Conservation (phyloP, 2,888 invertebrate genomes). For the Caradrina kadenii region DNA sequence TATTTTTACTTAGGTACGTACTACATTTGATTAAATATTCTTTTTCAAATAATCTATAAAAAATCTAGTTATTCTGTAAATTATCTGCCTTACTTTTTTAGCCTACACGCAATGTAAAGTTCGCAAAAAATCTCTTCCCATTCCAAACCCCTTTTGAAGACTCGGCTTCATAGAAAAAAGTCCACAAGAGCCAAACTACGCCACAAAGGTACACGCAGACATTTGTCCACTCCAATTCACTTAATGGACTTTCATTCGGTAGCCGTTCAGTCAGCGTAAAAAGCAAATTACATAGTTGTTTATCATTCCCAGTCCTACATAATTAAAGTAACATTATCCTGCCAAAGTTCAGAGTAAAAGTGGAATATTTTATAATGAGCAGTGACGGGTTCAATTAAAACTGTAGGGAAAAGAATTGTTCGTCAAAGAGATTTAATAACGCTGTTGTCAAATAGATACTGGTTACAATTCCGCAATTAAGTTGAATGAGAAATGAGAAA, state of each 20-base stretch:
- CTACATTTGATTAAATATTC: too few species aligned
- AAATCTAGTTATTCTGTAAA: neutral
- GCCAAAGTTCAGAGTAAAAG: conserved; percentile 45
- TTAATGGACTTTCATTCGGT: conserved; percentile 63
- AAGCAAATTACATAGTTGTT: conserved; percentile 69
- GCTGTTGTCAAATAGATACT: conserved; percentile 54
- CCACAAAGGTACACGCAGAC: conserved; percentile 52
- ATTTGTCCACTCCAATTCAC: conserved; percentile 62
- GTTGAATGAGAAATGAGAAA: conserved; percentile 41
- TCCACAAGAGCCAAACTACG: conserved; percentile 37
- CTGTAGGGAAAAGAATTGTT: conserved; percentile 46
- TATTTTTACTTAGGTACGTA: too few species aligned
- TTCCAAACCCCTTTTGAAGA: conserved; percentile 30
- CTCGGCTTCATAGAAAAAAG: conserved; percentile 44
- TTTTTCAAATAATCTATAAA: neutral
- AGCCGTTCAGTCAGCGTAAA: conserved; percentile 60
- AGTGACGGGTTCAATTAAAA: conserved; percentile 56
- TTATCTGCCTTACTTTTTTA: neutral
- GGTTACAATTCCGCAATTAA: conserved; percentile 58
- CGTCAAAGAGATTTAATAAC: conserved; percentile 61
- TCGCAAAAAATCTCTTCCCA: conserved; percentile 19
- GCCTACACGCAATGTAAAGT: conserved; percentile 1
- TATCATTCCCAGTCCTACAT: conserved; percentile 66
- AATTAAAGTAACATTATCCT: conserved; percentile 71
- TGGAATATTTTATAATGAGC: conserved; percentile 57